Base-by-base conservation (phyloP, 2,888 invertebrate genomes). In the Ophioninae sp. region DNA sequence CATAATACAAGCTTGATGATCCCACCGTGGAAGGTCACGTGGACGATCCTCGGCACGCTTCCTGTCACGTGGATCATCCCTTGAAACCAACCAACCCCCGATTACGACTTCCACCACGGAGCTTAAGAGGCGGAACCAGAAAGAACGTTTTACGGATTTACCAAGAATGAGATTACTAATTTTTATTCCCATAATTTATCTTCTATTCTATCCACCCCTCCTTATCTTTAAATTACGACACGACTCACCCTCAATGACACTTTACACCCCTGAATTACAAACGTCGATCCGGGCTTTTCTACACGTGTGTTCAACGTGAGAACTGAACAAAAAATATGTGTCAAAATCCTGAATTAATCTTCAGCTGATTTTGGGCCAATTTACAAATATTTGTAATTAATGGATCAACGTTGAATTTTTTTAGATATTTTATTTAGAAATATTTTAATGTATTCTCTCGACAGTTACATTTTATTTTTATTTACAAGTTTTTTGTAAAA, bases 1-100 rank as follows among this genome's bases (percentile, higher is more conserved):
- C 92, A 91, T 92, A 92, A 91, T 91, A 90, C 89, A 87, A 87
- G 88, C 88, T 89, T 92, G 92, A 92, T 92, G 92, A 92, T 91
- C 91, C 85, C 89, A 88, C 86, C 86, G 17, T 87, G 89, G 89
- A 88, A 88, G 88, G 88, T 85, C 83, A 85, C 88, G 87, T 61
- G 73, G 50, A 37, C 91, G 91, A 92, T 92, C 90, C 92, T 87
- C 87, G 89, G 87, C 92, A 92, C 91, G 90, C 88, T 90, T 89
- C 87, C 87, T 80, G 89, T 90, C 91, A 89, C 91, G 91, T 91
- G 91, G 89, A 89, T 84, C 85, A 73, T 68, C 89, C 89, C 90
- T 91, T 90, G 87, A 87, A 86, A 85, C 85, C 88, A 81, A n/a
- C n/a, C n/a, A n/a, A n/a, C n/a, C n/a, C 75, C 79, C 39, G 72